These are phyloP conservation scores for Gavia stellata DNA, from an alignment of 2,113 vertebrate species.

Conservation along the genomic window DNA sequence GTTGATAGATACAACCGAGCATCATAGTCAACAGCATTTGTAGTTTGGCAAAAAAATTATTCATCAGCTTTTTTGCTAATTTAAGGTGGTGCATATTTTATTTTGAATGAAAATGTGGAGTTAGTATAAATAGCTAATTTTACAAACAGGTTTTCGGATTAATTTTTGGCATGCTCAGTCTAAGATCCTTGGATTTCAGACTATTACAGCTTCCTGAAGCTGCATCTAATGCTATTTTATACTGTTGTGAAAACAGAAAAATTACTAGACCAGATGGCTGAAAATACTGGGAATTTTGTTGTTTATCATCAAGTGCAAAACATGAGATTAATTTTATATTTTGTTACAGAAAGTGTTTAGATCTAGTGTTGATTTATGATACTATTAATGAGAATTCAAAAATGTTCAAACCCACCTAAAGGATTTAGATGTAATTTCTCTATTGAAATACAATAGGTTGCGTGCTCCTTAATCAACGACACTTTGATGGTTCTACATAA, in stretches of 20 bases:
- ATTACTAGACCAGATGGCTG: background rate
- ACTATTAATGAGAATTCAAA: background rate
- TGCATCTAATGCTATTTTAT: background rate
- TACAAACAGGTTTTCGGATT: background rate
- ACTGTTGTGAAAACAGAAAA: background rate
- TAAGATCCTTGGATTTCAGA: background rate
- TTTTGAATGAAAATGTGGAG: background rate
- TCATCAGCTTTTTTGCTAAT: background rate
- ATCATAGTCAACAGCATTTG: background rate
- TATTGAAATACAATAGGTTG: background rate
- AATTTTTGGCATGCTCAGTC: background rate
- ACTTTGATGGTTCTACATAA: background rate
- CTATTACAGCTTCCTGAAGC: background rate
- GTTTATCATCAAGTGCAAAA: background rate
- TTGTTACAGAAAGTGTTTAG: background rate
- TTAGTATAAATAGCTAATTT: background rate
- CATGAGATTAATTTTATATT: background rate
- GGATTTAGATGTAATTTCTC: background rate
- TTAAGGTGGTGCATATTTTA: background rate
- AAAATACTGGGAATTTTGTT: background rate
- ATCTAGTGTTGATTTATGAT: background rate
- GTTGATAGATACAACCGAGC: background rate
- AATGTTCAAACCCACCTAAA: background rate
- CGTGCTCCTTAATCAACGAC: background rate
- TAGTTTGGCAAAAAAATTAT: background rate